Conservation (phyloP, 1,140 invertebrate species). For the Philopotamus ludificatus region DNA sequence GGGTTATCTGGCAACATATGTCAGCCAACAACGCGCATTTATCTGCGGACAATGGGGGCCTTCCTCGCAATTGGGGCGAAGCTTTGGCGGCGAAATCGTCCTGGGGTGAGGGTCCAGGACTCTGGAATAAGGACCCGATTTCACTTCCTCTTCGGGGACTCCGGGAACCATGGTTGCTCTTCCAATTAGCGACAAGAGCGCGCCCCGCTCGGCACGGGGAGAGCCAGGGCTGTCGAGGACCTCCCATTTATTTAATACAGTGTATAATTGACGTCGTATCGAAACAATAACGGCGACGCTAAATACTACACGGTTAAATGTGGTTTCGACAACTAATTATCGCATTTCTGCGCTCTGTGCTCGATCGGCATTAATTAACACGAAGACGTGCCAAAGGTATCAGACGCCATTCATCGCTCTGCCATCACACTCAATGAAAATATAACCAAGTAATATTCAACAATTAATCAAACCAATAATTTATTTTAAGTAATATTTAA, state of each 20-base stretch:
- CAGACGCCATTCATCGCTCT: no score
- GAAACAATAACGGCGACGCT: neutral
- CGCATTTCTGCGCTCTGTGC: no score
- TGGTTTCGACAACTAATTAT: neutral
- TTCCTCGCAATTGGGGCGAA: neutral
- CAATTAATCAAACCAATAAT: no score
- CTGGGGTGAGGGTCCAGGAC: neutral
- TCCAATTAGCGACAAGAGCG: conserved; percentile 17
- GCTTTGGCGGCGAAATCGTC: neutral
- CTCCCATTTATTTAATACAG: neutral
- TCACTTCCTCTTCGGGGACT: neutral
- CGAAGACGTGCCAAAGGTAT: no score
- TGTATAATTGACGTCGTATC: neutral
- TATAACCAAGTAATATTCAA: no score
- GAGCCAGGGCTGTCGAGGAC: neutral
- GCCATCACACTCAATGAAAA: no score
- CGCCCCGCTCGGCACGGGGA: neutral
- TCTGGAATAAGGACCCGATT: neutral
- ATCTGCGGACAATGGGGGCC: conserved; percentile 8
- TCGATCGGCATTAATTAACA: no score
- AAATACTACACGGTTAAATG: neutral
- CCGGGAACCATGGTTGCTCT: neutral
- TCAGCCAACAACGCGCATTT: conserved; percentile 9
- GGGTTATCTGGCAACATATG: conserved; percentile 28
- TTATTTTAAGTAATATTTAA: no score